phyloP scores from a whole-genome alignment of 2,888 invertebrate genomes.

The Tachina lurida region DNA sequence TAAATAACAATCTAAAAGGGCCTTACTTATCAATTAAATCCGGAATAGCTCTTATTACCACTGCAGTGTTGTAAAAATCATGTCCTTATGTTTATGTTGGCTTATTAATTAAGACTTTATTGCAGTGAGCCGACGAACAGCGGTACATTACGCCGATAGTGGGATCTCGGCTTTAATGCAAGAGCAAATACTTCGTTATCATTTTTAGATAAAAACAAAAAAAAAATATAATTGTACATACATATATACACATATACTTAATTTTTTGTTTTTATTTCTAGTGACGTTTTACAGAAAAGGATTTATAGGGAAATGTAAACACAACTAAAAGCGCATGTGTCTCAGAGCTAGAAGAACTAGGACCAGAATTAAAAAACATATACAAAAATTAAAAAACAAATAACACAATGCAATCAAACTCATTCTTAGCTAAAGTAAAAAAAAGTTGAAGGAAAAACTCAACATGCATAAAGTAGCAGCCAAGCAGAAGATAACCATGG shows the following conservation, averaged over 20 bases:
- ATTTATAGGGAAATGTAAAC: constrained; percentile 65
- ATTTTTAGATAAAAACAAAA: neutral
- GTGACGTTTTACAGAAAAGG: constrained; percentile 21
- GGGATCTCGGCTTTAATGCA: neutral
- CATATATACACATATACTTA: neutral
- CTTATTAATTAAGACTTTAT: no score
- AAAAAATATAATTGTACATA: no score
- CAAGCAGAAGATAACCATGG: constrained; percentile 49
- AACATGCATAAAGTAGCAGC: constrained; percentile 55
- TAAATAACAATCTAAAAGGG: no score
- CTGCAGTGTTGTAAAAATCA: no score
- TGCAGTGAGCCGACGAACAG: no score
- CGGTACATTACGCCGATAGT: no score
- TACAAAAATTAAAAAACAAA: constrained; percentile 29
- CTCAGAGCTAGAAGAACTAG: constrained; percentile 40
- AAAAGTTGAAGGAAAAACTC: constrained; percentile 21
- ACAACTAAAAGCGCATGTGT: constrained; percentile 69
- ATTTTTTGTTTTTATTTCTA: constrained; percentile 26
- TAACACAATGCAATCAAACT: constrained; percentile 34
- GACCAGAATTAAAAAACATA: constrained; percentile 35
- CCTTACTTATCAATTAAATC: no score
- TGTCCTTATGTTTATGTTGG: no score
- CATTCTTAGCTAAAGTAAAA: constrained; percentile 1
- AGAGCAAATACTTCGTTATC: neutral
- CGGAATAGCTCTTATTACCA: no score